phyloP scores from a whole-genome alignment of 2,888 invertebrate species.

The Spilarctia lutea region DNA sequence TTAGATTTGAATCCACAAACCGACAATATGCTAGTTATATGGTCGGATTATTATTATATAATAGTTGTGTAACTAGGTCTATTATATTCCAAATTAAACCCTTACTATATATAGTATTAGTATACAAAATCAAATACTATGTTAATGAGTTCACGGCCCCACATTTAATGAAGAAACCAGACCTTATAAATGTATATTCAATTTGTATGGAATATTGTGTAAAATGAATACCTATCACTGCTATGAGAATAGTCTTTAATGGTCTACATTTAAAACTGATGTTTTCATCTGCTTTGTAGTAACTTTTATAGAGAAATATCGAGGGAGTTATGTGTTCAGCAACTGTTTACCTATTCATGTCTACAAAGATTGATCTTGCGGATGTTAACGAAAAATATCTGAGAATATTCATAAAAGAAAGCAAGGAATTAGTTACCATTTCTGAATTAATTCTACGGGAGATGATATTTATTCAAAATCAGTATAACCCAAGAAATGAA shows the following conservation, averaged over 20 bases:
- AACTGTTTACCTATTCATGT: not conserved
- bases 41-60: too few species aligned
- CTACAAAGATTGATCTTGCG: not conserved
- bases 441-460: not conserved
- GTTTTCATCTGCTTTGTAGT: not conserved
- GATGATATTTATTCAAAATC: not conserved
- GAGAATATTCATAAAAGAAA: not conserved
- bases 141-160: slow-evolving; percentile 24
- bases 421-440: not conserved
- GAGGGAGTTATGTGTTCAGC: not conserved
- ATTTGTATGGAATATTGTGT: not conserved
- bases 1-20: not conserved
- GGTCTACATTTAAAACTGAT: not conserved
- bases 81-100: not conserved
- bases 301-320: not conserved
- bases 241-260: not conserved
- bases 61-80: not conserved
- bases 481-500: too few species aligned
- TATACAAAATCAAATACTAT: slow-evolving; percentile 24
- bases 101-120: not conserved
- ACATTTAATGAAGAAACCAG: slow-evolving; percentile 2
- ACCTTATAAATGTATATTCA: not conserved
- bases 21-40: not conserved
- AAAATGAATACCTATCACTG: not conserved
- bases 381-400: not conserved